Conservation (phyloP, 64 coral and sea anemone genomes). For the Exaiptasia diaphana region DNA sequence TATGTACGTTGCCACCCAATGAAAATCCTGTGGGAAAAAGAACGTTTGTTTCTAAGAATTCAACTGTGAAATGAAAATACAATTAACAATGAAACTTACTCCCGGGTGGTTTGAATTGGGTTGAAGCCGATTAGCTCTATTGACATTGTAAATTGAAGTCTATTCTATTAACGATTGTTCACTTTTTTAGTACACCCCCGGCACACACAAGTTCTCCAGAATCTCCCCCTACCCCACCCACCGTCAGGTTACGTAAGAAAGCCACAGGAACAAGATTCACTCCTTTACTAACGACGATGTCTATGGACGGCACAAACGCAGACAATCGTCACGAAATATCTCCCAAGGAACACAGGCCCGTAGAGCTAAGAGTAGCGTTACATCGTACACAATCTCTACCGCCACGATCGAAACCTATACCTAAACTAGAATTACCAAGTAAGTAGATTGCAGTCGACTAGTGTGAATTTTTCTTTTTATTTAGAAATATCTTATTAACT, state of each 20-base stretch:
- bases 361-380: slow-evolving; percentile 5
- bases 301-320: slow-evolving; percentile 38
- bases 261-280: slow-evolving; percentile 26
- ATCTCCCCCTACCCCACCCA: slow-evolving; percentile 75
- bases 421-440: slow-evolving; percentile 77
- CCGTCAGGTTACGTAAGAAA: slow-evolving; percentile 68
- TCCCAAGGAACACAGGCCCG: not conserved
- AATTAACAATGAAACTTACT: too few relatives aligned
- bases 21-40: too few relatives aligned
- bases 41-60: too few relatives aligned
- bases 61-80: too few relatives aligned
- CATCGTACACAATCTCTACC: slow-evolving; percentile 74
- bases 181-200: not conserved
- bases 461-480: too few relatives aligned
- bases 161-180: too few relatives aligned
- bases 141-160: too few relatives aligned
- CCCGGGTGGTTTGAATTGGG: too few relatives aligned
- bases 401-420: slow-evolving; percentile 10
- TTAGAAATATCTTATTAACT: too few relatives aligned
- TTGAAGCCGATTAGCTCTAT: too few relatives aligned
- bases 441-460: too few relatives aligned
- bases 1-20: too few relatives aligned
- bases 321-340: not conserved
- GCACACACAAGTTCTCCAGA: not conserved
- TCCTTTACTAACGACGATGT: slow-evolving; percentile 55